Base-by-base conservation (phyloP, 2,888 invertebrate species). In the Buathra laborator region DNA sequence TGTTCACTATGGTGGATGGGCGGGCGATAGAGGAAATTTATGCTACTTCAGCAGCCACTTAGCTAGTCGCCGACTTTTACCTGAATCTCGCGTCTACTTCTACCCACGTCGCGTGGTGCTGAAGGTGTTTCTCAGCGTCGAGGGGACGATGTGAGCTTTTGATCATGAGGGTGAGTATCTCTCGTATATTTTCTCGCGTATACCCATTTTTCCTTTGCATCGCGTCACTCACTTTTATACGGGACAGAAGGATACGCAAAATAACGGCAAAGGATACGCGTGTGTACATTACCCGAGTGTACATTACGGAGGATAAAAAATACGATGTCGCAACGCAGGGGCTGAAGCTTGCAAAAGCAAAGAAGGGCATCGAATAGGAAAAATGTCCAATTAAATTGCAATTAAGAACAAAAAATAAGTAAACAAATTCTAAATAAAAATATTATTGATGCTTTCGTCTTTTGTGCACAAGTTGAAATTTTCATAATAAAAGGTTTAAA, bases 121-220 rank as follows among this genome's bases (percentile, higher is more conserved):
- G 82, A 84, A 87, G 85, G 87, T 87, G 89, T 89, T 89, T 89
- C 86, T 89, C 89, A 86, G 84, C 89, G 82, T 88, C 88, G 87
- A 87, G 86, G 89, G 89, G 89, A 91, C 89, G 89, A 91, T 91
- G 91, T 91, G 91, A 91, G 89, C 83, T 86, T 91, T 90, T 87
- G 88, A 91, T 89, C 91, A 91, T 91, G 91, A 91, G 88, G 91
- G 91, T 91, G 81, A 91, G 90, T 85, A 59, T 72, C 68, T 56
- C 53, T 67, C 74, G 56, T 76, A 29, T 72, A 75, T 84, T 48
- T 70, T 75, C 56, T 66, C 68, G 12, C 51, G 29, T 51, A 46
- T 48, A 29, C n/a, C 2, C n/a, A n/a, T 10, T 48, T 59, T 10
- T 14, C 14, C 48, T 48, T 68, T 24, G 9, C 32, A 9, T 59